phyloP scores from a whole-genome alignment of 2,797 vertebrate genomes.

The Melanotaenia trifasciata region DNA sequence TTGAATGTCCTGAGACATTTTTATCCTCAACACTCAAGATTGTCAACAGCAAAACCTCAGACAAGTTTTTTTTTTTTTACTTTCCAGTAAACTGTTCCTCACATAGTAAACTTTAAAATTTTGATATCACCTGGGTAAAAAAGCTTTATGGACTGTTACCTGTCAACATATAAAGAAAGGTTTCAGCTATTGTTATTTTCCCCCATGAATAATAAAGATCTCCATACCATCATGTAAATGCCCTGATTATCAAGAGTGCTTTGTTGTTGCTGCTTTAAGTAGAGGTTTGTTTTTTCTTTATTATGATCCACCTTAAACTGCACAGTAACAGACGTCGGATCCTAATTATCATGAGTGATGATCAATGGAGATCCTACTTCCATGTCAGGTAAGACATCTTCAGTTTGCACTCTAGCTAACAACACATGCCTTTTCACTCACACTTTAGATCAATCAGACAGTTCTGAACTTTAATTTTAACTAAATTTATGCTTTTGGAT shows the following conservation, averaged over 20 bases:
- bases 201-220: constrained; percentile 32
- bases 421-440: too few species aligned
- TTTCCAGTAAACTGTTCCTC: not conserved
- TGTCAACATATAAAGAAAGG: not conserved
- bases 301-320: constrained; percentile 7
- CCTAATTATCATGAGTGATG: not conserved
- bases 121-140: constrained; percentile 23
- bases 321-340: constrained; percentile 26
- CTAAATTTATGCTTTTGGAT: not conserved
- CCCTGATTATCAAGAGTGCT: constrained; percentile 49
- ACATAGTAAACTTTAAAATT: constrained; percentile 23
- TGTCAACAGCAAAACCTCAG: constrained; percentile 68
- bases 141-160: not conserved
- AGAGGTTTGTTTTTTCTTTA: constrained; percentile 11
- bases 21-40: constrained; percentile 63
- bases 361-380: constrained; percentile 16
- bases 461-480: not conserved
- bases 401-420: constrained; percentile 40
- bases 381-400: constrained; percentile 9
- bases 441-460: not conserved
- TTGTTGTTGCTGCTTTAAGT: constrained; percentile 43
- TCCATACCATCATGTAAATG: constrained; percentile 39
- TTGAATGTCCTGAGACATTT: constrained; percentile 55
- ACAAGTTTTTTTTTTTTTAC: constrained; percentile 14
- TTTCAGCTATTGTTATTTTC: not conserved